Base-by-base conservation (phyloP, 2,888 invertebrate species). In the Ceramica pisi region DNA sequence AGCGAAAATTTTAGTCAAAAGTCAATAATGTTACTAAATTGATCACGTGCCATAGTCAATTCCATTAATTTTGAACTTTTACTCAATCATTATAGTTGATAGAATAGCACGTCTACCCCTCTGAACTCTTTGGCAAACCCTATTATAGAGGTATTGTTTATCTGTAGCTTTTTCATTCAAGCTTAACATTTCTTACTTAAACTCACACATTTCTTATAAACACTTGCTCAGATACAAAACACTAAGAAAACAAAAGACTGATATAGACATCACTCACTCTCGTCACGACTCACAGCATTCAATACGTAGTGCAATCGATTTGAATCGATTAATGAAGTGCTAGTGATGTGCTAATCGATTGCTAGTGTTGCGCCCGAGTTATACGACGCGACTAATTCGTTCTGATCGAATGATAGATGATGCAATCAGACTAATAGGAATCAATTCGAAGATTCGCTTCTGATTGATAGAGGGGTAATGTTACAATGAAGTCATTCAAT, bases 321-420 rank as follows among this genome's bases (percentile, higher is more conserved):
- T 92, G 91, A 94, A 90, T 90, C 90, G 91, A 91, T 93, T 91
- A 81, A 87, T 87, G 93, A 91, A 88, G 91, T 93, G 92, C 89
- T 90, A 94, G 93, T 92, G 93, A 91, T 88, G 91, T 93, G 92
- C 89, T 90, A 94, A 93, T 92, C 90, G 89, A 92, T 90, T 90
- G 61, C 88, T 89, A 72, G 69, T 77, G 51, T 60, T 66, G 67
- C 71, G 60, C 61, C 19, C 31, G 56, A 70, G 71, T 69, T 69
- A 71, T 82, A 75, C 71, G 65, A 69, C 53, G 80, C 71, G 75
- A 65, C 75, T 82, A 78, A 81, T 80, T 73, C 67, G 63, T 80
- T 53, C 68, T 68, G 79, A 80, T 80, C 72, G 51, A 72, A 80
- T 80, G 80, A 80, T 79, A 79, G 75, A 80, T 80, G 72, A 50